Evolutionary conservation across 2,888 invertebrate species (phyloP).

Genomic region (Schrankia costaestrigalis): DNA sequence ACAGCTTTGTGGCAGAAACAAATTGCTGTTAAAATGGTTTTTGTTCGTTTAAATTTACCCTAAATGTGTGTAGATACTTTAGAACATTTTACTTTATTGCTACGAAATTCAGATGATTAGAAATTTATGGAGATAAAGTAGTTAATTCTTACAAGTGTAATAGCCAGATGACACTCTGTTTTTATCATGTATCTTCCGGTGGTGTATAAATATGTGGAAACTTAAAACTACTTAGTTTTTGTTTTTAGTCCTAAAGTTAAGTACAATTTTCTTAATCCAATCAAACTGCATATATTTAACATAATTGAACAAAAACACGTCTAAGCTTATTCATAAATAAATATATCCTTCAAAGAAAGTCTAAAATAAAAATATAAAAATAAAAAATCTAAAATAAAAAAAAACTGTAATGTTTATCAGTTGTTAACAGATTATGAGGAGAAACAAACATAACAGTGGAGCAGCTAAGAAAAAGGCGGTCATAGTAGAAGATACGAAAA

Average conservation of each 20-base stretch:
- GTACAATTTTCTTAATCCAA: no score
- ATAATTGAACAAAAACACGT: slow-evolving; percentile 3
- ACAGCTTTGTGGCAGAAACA: slow-evolving; percentile 22
- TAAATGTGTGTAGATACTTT: slow-evolving; percentile 4
- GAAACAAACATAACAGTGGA: slow-evolving; percentile 45
- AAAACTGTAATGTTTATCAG: slow-evolving; percentile 1
- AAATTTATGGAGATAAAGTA: neutral
- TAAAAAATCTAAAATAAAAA: slow-evolving; percentile 20
- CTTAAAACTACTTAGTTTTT: no score
- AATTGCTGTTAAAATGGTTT: slow-evolving; percentile 26
- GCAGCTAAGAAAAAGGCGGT: slow-evolving; percentile 39
- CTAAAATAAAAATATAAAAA: slow-evolving; percentile 37
- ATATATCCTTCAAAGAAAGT: slow-evolving; percentile 46
- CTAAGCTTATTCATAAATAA: slow-evolving; percentile 65
- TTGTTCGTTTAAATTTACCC: slow-evolving; percentile 14
- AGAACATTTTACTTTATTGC: slow-evolving; percentile 3
- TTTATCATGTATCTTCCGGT: no score
- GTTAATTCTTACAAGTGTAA: no score
- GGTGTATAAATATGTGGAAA: no score
- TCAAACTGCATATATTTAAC: no score
- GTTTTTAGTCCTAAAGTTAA: no score
- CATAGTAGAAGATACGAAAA: slow-evolving; percentile 35
- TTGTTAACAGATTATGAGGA: slow-evolving; percentile 62
- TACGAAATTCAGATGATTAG: neutral
- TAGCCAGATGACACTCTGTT: no score